Evolutionary conservation across 2,888 invertebrate species (phyloP).

Genomic region (Nowickia ferox): DNA sequence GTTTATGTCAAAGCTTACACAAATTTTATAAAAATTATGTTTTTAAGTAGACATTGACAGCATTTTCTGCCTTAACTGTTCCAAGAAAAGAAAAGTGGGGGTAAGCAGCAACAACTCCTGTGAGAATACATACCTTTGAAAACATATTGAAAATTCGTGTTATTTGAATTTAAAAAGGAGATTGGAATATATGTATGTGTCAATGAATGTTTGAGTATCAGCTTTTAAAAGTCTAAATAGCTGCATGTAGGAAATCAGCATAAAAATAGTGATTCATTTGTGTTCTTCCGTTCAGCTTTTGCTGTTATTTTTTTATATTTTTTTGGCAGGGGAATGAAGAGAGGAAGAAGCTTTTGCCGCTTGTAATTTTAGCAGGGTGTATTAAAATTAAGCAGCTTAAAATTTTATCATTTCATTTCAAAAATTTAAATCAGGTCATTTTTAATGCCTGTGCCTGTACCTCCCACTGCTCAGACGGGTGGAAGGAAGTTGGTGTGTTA

Average conservation of each 20-base stretch:
- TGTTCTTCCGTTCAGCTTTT: constrained; percentile 2
- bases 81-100: background rate
- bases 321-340: background rate
- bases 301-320: background rate
- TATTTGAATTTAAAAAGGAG: background rate
- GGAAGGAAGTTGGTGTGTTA: constrained; percentile 19
- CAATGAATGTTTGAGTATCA: constrained; percentile 31
- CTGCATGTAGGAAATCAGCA: constrained; percentile 57
- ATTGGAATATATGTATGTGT: constrained; percentile 49
- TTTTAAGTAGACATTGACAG: constrained; percentile 66
- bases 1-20: constrained; percentile 36
- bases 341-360: background rate
- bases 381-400: constrained; percentile 54
- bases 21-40: constrained; percentile 10
- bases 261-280: constrained; percentile 59
- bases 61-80: constrained; percentile 37
- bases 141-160: constrained; percentile 62
- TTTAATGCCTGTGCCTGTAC: constrained; percentile 8
- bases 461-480: background rate
- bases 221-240: constrained; percentile 4
- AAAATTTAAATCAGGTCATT: constrained; percentile 61
- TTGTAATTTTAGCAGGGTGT: constrained; percentile 2
- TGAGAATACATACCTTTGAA: constrained; percentile 39
- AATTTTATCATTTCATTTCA: constrained; percentile 47
- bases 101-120: background rate